Base-by-base conservation (phyloP, 2,797 vertebrate species). In the Pelobates cultripes region DNA sequence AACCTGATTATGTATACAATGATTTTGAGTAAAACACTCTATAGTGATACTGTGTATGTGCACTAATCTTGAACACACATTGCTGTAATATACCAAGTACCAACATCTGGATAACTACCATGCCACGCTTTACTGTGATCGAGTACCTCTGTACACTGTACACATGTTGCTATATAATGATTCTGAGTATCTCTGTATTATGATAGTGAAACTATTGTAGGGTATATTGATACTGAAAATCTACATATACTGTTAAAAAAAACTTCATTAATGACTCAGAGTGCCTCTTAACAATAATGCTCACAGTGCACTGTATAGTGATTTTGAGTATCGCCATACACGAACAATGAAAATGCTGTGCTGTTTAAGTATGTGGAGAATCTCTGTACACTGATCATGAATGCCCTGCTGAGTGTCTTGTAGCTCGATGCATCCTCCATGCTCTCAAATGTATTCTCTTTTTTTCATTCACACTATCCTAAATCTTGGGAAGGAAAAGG, bases 171-270 rank as follows among this genome's bases (percentile, higher is more conserved):
- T 55, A 70, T 74, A 70, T 63, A 79, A 60, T 44, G 71, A 80
- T 75, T 14, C 66, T 81, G 51, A 75, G 53, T 81, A 75, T 70
- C 79, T 75, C 40, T 47, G 63, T 60, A 70, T 66, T 70, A 14
- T 57, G 28, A 14, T 44, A 57, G 9, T 12, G 51, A 69, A 53
- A 45, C 14, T 57, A 14, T 51, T 57, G 55, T 14, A 12, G 10
- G 9, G 61, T 64, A 64, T 40, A 64, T 17, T 41, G 61, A 17
- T 64, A 64, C 61, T 64, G 61, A 64, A 40, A 2, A 64, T 60
- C 57, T 15, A n/a, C 12, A 60, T 13, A n/a, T 28, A 28, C 15
- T 13, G 47, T 5, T 51, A 28, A 28, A 28, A 28, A 28, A 51
- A 51, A 4, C 55, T 57, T 1, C 55, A 14, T 57, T 10, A 12